Conservation (phyloP, 2,888 invertebrate genomes). For the Megalurothrips usitatus region DNA sequence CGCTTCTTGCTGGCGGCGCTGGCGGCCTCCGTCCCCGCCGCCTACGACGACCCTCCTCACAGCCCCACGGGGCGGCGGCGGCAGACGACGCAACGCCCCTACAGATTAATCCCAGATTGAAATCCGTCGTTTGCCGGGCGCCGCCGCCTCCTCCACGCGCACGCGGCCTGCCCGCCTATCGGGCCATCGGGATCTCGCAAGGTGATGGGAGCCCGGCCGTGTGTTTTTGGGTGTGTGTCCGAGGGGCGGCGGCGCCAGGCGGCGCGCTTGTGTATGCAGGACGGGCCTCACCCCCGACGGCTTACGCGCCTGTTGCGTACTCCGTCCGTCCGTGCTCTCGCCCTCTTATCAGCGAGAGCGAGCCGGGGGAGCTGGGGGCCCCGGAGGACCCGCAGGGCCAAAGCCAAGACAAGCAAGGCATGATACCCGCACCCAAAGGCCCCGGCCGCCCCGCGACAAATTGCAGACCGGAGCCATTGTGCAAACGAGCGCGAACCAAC, state of each 20-base stretch:
- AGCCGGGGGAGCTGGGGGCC: neutral
- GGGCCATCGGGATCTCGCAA: neutral
- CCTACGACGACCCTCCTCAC: neutral
- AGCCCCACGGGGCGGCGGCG: neutral
- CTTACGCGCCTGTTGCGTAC: neutral
- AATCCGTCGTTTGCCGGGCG: neutral
- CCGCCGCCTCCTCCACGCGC: neutral
- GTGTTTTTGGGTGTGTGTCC: neutral
- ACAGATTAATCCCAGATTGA: slow-evolving; percentile 17
- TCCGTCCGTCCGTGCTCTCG: no score
- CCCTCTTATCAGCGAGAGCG: neutral
- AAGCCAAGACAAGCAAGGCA: no score
- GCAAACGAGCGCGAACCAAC: no score
- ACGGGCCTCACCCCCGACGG: no score
- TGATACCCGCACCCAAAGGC: no score
- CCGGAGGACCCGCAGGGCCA: no score
- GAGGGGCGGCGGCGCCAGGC: neutral
- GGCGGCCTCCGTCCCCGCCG: neutral
- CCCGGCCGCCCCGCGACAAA: no score
- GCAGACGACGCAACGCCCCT: no score
- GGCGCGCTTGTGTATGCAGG: neutral
- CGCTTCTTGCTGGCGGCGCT: neutral
- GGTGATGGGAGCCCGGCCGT: neutral
- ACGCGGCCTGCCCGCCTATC: neutral
- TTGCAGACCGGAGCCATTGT: no score